Evolutionary conservation across 1,140 invertebrate genomes (phyloP).

Genomic region (Diplogasteroides magnus): DNA sequence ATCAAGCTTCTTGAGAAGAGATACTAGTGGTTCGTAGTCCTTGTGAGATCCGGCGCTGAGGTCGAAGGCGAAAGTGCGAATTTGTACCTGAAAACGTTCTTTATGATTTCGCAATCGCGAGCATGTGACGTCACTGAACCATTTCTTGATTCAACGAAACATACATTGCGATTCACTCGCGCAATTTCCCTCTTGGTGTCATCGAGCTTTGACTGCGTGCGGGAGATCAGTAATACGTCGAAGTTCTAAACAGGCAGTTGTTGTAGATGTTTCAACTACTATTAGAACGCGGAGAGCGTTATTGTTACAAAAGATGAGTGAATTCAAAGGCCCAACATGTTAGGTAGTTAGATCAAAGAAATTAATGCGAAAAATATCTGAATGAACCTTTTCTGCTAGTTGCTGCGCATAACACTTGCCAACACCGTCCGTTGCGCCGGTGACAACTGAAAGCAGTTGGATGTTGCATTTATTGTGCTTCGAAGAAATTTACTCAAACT

Average conservation of each 20-base stretch:
- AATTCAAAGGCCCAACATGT: slow-evolving; percentile 44
- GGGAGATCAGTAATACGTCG: slow-evolving; percentile 45
- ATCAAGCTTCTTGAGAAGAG: slow-evolving; percentile 35
- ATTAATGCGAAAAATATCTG: no score
- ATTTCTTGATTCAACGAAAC: background rate
- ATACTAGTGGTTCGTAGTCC: slow-evolving; percentile 38
- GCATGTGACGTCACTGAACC: background rate
- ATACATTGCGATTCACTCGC: background rate
- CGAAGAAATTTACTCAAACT: background rate
- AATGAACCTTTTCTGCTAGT: no score
- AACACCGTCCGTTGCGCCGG: slow-evolving; percentile 53
- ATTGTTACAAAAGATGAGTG: slow-evolving; percentile 34
- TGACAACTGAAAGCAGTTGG: slow-evolving; percentile 42
- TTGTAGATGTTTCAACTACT: no score
- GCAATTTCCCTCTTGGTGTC: slow-evolving; percentile 39
- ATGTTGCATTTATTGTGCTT: background rate
- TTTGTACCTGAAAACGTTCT: slow-evolving; percentile 25
- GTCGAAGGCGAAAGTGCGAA: slow-evolving; percentile 41
- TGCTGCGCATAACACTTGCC: slow-evolving; percentile 53
- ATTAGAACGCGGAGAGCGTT: no score
- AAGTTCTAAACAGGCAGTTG: no score
- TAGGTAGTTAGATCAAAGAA: no score
- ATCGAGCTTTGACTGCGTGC: slow-evolving; percentile 41
- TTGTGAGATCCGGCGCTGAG: slow-evolving; percentile 37
- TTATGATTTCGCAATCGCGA: background rate